These are phyloP conservation scores for Ardeotis arabs DNA, from an alignment of 2,113 vertebrate genomes.

Conservation along the genomic window DNA sequence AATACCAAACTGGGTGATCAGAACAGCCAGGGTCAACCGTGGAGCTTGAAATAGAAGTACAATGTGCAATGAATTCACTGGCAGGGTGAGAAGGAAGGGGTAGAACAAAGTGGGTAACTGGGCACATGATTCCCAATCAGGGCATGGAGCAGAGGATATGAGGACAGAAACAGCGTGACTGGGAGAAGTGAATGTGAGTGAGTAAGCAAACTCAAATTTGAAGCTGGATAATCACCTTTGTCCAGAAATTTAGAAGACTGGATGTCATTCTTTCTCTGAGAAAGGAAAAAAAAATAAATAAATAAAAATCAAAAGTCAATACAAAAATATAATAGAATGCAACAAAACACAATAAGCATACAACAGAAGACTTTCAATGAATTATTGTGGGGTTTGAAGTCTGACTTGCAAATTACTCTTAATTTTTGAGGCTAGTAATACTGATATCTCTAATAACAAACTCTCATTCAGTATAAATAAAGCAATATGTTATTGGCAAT, in stretches of 20 bases:
- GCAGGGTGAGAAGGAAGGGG: accelerated
- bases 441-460: not conserved
- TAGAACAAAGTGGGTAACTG: not conserved
- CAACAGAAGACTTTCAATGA: not conserved
- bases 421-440: not conserved
- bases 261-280: not conserved
- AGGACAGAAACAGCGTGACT: not conserved
- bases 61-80: not conserved
- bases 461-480: not conserved
- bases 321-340: not conserved
- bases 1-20: not conserved
- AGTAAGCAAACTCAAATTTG: not conserved
- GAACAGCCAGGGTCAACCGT: not conserved
- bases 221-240: not conserved
- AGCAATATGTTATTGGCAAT: not conserved
- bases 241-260: not conserved
- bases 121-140: not conserved
- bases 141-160: not conserved
- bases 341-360: not conserved
- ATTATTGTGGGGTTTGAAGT: not conserved
- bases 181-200: not conserved
- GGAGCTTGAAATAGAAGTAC: not conserved
- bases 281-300: not conserved
- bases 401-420: not conserved
- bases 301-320: not conserved